These are phyloP conservation scores for Paralichthys olivaceus DNA, from an alignment of 2,113 vertebrate species.

Conservation along the genomic window DNA sequence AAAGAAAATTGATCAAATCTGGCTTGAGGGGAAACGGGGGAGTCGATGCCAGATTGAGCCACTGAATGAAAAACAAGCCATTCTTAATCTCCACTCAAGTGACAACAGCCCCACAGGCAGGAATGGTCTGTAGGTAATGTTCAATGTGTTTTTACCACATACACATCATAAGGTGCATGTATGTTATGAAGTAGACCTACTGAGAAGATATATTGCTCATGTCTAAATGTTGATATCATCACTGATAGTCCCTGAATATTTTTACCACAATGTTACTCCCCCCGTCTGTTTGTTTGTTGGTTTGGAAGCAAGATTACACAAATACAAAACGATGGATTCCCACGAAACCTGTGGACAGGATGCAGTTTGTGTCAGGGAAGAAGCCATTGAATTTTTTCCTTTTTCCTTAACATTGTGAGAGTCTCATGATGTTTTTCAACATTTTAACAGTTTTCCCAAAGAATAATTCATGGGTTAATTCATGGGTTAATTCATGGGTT, in stretches of 20 bases:
- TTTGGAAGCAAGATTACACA: not conserved
- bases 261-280: not conserved
- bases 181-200: not conserved
- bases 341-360: too few species aligned
- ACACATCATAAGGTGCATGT: not conserved
- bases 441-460: too few species aligned
- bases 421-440: too few species aligned
- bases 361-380: too few species aligned
- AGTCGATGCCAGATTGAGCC: conserved; percentile 16
- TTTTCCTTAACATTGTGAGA: not conserved
- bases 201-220: not conserved
- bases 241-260: not conserved
- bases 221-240: not conserved
- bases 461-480: too few species aligned
- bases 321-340: not conserved
- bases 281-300: not conserved
- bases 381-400: too few species aligned
- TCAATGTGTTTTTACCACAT: not conserved
- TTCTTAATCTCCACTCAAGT: conserved; percentile 39
- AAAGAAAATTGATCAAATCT: conserved; percentile 54
- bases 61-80: conserved; percentile 35
- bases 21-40: conserved; percentile 42
- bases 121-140: not conserved
- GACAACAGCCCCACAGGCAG: conserved; percentile 13
- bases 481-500: too few species aligned